Evolutionary conservation across 1,140 invertebrate genomes (phyloP).

Genomic region (Anadara kagoshimensis): DNA sequence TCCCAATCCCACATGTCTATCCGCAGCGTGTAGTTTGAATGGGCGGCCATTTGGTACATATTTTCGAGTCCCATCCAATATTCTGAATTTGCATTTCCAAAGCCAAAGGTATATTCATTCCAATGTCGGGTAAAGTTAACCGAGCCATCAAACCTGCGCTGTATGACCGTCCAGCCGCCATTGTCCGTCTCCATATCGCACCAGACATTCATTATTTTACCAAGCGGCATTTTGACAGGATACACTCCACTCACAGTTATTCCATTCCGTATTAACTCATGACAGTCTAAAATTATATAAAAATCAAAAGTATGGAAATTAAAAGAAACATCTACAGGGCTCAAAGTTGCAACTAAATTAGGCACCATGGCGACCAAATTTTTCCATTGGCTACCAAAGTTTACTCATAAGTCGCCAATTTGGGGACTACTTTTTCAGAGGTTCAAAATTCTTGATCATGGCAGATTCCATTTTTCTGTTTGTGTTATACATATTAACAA

Average conservation of each 20-base stretch:
- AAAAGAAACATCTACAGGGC: background rate
- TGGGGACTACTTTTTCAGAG: too few species aligned
- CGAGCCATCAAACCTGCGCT: slow-evolving; percentile 84
- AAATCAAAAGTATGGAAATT: background rate
- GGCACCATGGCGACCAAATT: too few species aligned
- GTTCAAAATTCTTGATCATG: too few species aligned
- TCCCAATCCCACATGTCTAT: slow-evolving; percentile 96
- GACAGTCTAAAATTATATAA: slow-evolving; percentile 61
- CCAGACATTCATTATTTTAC: slow-evolving; percentile 81
- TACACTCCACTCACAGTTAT: slow-evolving; percentile 77
- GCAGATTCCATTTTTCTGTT: too few species aligned
- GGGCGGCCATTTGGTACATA: slow-evolving; percentile 70
- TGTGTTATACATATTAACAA: too few species aligned
- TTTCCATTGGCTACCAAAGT: too few species aligned
- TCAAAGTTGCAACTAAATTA: too few species aligned
- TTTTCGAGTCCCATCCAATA: slow-evolving; percentile 76
- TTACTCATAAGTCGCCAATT: too few species aligned
- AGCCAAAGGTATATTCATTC: slow-evolving; percentile 95
- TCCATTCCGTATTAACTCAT: slow-evolving; percentile 58
- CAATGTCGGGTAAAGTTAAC: slow-evolving; percentile 92
- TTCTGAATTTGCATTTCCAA: slow-evolving; percentile 88
- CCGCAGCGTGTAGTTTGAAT: slow-evolving; percentile 87
- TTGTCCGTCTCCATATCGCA: slow-evolving; percentile 85
- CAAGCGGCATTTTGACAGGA: slow-evolving; percentile 81
- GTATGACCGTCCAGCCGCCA: slow-evolving; percentile 90